A percentile compares a stretch with the other conserved stretches of the same genome.
Conservation (phyloP, 1,140 invertebrate genomes). For the Papilio helenus region DNA sequence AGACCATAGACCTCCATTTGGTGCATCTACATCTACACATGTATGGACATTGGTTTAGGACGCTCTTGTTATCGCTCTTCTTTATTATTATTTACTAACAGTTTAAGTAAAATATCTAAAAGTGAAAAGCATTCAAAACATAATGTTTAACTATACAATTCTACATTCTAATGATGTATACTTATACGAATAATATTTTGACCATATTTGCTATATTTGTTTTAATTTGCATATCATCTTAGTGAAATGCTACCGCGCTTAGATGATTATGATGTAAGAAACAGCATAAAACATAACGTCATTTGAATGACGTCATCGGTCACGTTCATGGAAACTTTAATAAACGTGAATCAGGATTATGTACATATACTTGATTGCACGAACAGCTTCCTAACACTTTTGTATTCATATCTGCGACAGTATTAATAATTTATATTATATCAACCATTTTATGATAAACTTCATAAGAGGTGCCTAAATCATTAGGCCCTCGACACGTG, state of each 20-base stretch:
- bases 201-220: neutral
- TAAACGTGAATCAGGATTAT: constrained; percentile 46
- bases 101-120: neutral
- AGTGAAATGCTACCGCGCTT: neutral
- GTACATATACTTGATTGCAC: constrained; percentile 40
- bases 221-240: neutral
- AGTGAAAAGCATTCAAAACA: neutral
- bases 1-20: too few relatives aligned
- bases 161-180: neutral
- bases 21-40: too few relatives aligned
- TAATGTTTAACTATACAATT: neutral
- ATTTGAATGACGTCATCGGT: constrained; percentile 42
- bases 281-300: constrained; percentile 2
- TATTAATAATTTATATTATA: constrained; percentile 16
- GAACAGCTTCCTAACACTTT: constrained; percentile 39
- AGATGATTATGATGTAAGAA: neutral
- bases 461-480: too few relatives aligned
- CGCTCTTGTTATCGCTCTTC: too few relatives aligned
- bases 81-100: too few relatives aligned
- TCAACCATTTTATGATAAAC: constrained; percentile 14
- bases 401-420: constrained; percentile 33
- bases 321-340: constrained; percentile 47
- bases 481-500: too few relatives aligned
- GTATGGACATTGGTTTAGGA: too few relatives aligned
- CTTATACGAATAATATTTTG: neutral